phyloP scores from a whole-genome alignment of 2,113 vertebrate species.

The Vulpes vulpes region DNA sequence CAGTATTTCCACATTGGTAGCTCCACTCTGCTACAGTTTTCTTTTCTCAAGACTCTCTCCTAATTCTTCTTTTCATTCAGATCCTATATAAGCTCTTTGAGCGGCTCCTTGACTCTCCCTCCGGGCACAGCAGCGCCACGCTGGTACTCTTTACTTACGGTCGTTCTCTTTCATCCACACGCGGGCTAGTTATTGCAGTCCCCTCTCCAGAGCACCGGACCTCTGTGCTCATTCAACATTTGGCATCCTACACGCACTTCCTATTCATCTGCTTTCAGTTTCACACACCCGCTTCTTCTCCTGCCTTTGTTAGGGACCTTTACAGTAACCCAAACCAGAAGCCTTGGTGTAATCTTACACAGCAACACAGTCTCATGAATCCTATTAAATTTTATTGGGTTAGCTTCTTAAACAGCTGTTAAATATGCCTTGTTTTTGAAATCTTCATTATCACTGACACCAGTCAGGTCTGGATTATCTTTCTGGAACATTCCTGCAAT shows the following conservation, averaged over 20 bases:
- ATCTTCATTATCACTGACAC: neutral
- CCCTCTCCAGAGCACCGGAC: neutral
- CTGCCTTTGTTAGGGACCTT: neutral
- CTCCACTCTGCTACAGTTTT: neutral
- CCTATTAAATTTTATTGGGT: neutral
- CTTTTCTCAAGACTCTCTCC: neutral
- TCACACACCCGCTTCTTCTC: neutral
- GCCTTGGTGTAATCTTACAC: neutral
- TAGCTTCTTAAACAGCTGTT: neutral
- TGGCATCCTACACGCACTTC: neutral
- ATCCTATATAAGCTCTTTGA: neutral
- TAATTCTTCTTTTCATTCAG: neutral
- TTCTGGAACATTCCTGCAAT: neutral
- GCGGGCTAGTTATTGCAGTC: neutral
- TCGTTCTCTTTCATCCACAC: neutral
- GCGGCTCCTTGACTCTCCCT: neutral
- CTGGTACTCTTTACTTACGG: neutral
- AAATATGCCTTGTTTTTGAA: neutral
- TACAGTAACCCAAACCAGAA: neutral
- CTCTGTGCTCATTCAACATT: neutral
- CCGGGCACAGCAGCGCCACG: rapidly evolving
- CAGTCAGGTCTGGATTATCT: neutral
- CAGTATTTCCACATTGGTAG: neutral
- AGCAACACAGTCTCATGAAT: neutral
- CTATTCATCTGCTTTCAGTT: neutral